A percentile compares a stretch with the other conserved stretches of the same genome.
These are phyloP conservation scores for Dromius quadrimaculatus DNA, from an alignment of 2,888 invertebrate species.

Conservation along the genomic window DNA sequence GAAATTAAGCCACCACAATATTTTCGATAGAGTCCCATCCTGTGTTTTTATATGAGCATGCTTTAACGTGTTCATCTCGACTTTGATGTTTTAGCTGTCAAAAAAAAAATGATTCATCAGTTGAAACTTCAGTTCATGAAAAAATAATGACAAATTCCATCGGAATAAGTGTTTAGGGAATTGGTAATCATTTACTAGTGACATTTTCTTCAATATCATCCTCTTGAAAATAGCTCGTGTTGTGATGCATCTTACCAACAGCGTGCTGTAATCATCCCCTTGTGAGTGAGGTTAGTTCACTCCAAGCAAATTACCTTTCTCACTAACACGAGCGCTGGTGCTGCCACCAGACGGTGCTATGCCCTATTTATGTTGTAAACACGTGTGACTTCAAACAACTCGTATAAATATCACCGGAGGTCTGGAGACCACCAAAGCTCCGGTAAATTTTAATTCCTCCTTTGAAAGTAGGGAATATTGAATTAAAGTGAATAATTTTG, in stretches of 20 bases:
- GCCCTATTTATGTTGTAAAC: constrained; percentile 25
- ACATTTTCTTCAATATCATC: not conserved
- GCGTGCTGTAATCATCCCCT: not conserved
- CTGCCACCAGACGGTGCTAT: no score
- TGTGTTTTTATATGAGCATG: no score
- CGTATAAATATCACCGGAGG: constrained; percentile 8
- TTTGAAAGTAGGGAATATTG: not conserved
- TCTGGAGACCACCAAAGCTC: not conserved
- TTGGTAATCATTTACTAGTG: constrained; percentile 3
- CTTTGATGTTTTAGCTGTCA: no score
- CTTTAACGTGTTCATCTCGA: no score
- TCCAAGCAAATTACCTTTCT: constrained; percentile 18
- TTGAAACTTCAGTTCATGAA: not conserved
- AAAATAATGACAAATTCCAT: constrained; percentile 4
- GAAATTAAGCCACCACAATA: no score
- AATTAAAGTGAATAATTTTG: no score
- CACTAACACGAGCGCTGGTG: constrained; percentile 6
- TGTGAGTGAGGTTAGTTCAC: constrained; percentile 21
- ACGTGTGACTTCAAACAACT: constrained; percentile 36
- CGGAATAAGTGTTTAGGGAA: not conserved
- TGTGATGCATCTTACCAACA: constrained; percentile 13
- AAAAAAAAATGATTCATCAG: constrained; percentile 6
- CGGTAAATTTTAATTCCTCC: not conserved
- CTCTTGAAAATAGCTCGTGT: not conserved
- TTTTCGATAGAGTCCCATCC: no score